Evolutionary conservation across 2,888 invertebrate species (phyloP), one percentile per base, ranked within the genome.

Genomic region (Tricholauxania praeusta): DNA sequence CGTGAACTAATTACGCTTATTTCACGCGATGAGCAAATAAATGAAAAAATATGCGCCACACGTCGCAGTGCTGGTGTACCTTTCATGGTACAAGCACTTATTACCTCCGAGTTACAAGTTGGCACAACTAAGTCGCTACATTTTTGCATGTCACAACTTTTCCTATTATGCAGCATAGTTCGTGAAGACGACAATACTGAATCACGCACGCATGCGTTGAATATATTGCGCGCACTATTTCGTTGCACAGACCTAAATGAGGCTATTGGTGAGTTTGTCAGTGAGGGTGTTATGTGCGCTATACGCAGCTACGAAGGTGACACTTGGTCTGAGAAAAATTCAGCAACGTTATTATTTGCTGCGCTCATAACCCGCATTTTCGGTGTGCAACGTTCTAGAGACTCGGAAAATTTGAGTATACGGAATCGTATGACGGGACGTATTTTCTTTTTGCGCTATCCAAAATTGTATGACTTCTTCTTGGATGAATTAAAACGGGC

Each of bases 1-100:
- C 82, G 88, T 6, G 90, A 91, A 68, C 88, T 92, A 14, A 80
- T 93, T 71, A 78, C 83, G 2, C 87, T 90, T n/a, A 89, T 93
- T 12, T 86, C 88, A 1, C 89, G 89, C 3, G 88, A 87, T 5
- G 78, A 82, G n/a, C 79, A 80, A 52, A 75, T 78, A 12, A 81
- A 82, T 76, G 82, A 82, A 3, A 90, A 91, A 82, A 86, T 94
- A 15, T 95, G 94, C 82, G 90, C 95, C 7, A 98, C 98, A 0
- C 89, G 98, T 28, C 89, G 98, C 75, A 97, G 97, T 86, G 98
- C 97, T 14, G 99, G 98, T 0, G 90, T 99, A 71, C 98, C 98
- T 0, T 98, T 95, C 85, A 93, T 97, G 90, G 91, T 89, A 60
- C 88, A 96, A 92, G 94, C 94, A 0, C 86, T 96, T 47, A 89